These are phyloP conservation scores for Agrenia bidenticulata DNA, from an alignment of 2,888 invertebrate genomes.

Conservation along the genomic window DNA sequence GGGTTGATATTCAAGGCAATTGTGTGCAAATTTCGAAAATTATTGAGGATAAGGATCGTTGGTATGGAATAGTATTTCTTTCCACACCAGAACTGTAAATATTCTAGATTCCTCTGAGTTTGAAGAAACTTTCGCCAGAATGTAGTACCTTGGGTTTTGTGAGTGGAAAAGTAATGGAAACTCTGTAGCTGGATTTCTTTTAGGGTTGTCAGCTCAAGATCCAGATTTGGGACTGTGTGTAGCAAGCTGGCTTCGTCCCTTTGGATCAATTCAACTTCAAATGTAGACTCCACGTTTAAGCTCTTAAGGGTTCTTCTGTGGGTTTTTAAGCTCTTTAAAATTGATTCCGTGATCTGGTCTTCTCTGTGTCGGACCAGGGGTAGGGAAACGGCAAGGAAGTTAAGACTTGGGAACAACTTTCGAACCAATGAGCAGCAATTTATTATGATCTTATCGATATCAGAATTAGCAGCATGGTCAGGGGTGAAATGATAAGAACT, in stretches of 20 bases:
- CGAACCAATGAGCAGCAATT: not conserved
- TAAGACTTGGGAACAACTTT: slow-evolving; percentile 3
- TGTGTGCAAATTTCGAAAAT: slow-evolving; percentile 6
- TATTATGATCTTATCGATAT: not conserved
- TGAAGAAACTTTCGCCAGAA: slow-evolving; percentile 10
- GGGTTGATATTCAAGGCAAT: slow-evolving; percentile 8
- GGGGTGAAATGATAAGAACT: not conserved
- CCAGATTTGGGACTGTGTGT: no score
- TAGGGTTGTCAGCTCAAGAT: not conserved
- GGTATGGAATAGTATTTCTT: slow-evolving; percentile 4
- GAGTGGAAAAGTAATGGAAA: slow-evolving; percentile 13
- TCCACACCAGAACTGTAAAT: slow-evolving; percentile 15
- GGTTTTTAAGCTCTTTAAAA: slow-evolving; percentile 1
- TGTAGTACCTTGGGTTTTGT: not conserved
- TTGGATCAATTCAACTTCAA: not conserved
- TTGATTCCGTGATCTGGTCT: not conserved
- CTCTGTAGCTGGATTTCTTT: slow-evolving; percentile 6
- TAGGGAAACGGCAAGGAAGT: slow-evolving; percentile 3
- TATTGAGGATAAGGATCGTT: slow-evolving; percentile 6
- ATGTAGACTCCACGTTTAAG: slow-evolving; percentile 8
- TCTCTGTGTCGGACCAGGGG: not conserved
- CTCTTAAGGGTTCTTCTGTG: slow-evolving; percentile 10
- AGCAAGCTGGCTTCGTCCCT: no score
- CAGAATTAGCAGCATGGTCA: slow-evolving; percentile 1
- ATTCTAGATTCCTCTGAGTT: not conserved